A percentile compares a stretch with the other conserved stretches of the same genome.
Conservation (phyloP, 2,113 vertebrate species). For the Patagioenas fasciata region DNA sequence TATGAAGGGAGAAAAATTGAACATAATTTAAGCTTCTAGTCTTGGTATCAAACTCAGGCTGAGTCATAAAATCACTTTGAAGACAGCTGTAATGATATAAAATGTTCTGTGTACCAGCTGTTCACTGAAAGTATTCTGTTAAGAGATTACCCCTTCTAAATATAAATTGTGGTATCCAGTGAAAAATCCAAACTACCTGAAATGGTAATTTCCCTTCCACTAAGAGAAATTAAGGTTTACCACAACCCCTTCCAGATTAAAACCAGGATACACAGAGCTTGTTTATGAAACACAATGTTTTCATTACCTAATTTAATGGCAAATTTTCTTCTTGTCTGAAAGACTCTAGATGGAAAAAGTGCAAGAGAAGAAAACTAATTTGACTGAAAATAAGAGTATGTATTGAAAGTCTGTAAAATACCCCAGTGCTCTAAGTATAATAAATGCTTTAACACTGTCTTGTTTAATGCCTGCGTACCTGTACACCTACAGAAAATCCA, state of each 20-base stretch:
- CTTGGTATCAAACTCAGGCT: neutral
- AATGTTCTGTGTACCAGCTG: conserved; percentile 5
- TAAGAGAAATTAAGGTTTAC: neutral
- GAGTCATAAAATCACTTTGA: conserved; percentile 24
- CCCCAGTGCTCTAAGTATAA: neutral
- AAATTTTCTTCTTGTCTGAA: neutral
- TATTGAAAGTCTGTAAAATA: neutral
- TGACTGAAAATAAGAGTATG: neutral
- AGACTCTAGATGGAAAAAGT: neutral
- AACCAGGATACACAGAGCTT: neutral
- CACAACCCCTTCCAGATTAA: neutral
- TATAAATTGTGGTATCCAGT: neutral
- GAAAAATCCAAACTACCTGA: neutral
- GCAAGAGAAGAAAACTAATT: neutral
- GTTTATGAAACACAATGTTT: neutral
- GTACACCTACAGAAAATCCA: neutral
- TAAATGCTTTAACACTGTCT: neutral
- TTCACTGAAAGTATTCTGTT: neutral
- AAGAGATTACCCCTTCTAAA: neutral
- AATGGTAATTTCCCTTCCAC: neutral
- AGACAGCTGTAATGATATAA: conserved; percentile 11
- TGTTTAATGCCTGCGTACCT: neutral
- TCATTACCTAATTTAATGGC: neutral
- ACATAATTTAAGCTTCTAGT: neutral
- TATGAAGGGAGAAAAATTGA: neutral